Evolutionary conservation across 2,888 invertebrate species (phyloP), one percentile per base, ranked within the genome.

Genomic region (Esperia sulphurella): DNA sequence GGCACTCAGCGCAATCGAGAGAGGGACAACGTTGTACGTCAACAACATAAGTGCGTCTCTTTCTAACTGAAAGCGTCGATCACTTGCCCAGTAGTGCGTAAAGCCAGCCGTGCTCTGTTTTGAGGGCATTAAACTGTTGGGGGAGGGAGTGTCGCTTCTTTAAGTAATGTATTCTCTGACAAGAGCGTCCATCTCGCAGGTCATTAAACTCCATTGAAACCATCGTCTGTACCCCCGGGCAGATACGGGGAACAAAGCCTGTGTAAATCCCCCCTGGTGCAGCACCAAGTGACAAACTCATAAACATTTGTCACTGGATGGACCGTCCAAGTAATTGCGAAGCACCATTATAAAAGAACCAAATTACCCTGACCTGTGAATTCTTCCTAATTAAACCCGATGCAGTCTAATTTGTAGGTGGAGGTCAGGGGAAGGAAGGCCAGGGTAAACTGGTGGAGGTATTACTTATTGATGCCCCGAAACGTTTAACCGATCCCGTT

Each of bases 401-500:
- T n/a, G 8, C 45, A 45, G 29, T 33, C 41, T 37, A 29, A 12
- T 1, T 31, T 31, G 13, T 41, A 48, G 31, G 33, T 31, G 10
- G 10, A 13, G 0, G 40, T 31, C 33, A 50, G 29, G 52, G 52
- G 45, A 39, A 10, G 39, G 59, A 21, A 65, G 84, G 49, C 65
- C 83, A 54, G 21, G 6, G 1, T 43, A 56, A 49, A 51, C 41
- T 77, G 80, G 82, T 61, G 51, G 49, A 48, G 45, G 66, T 70
- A 86, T 87, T 85, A 86, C 84, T 86, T 89, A 89, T 87, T 85
- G 84, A 84, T 82, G 82, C 80, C 83, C 85, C 80, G 75, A 82
- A 87, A 85, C 86, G 83, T 83, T 88, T 86, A 87, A 76, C 73
- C 81, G 84, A 85, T 86, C 78, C 83, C 74, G 77, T 80, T 86